Conservation (phyloP, 2,797 vertebrate genomes). For the Microhierax caerulescens region DNA sequence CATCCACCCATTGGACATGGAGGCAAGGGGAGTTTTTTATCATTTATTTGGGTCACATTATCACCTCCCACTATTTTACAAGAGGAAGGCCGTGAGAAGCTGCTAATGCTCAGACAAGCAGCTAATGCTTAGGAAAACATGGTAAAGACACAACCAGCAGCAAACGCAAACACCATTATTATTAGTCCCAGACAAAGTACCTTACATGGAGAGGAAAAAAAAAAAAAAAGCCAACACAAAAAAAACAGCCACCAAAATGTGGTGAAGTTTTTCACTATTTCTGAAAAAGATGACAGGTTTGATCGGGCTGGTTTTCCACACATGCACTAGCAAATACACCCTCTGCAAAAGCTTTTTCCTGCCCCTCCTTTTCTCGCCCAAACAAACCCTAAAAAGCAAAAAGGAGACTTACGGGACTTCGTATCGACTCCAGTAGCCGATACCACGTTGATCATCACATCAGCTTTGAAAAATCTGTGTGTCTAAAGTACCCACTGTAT, state of each 20-base stretch:
- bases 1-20: fast-evolving
- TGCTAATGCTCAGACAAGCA: background rate
- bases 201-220: background rate
- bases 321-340: background rate
- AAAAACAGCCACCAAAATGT: background rate
- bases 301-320: background rate
- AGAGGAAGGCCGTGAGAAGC: background rate
- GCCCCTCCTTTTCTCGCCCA: too few species aligned
- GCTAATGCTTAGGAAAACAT: background rate
- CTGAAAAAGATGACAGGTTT: background rate
- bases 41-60: background rate
- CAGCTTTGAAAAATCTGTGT: background rate
- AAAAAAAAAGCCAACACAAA: background rate
- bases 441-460: background rate
- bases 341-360: background rate
- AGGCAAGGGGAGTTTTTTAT: background rate
- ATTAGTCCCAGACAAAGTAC: background rate
- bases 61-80: background rate
- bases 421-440: background rate
- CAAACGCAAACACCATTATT: background rate
- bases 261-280: background rate
- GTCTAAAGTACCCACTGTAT: background rate
- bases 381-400: background rate
- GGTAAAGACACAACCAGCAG: background rate
- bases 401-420: background rate